Evolutionary conservation across 2,797 vertebrate species (phyloP), one percentile per base, ranked within the genome.

Genomic region (Diplodus sargus): DNA sequence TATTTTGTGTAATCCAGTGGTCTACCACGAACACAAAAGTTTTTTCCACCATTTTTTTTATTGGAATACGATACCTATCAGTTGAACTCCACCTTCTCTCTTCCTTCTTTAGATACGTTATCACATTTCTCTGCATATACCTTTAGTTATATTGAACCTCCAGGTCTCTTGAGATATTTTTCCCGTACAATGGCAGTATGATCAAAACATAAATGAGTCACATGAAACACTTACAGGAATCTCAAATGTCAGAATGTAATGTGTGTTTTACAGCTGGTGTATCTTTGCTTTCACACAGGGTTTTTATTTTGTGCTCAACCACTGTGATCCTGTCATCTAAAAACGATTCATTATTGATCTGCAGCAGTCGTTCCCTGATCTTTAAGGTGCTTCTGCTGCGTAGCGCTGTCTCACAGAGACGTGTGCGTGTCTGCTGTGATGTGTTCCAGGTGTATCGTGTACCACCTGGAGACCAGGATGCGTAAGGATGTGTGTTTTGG

Each of bases 381-480:
- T 39, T 25, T 15, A 49, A 30, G 23, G 2, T 47, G 66, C 17
- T 11, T 20, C 16, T 56, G 59, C 59, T 30, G 2, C 20, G 25
- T 15, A 5, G 25, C 10, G 57, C 17, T 45, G 48, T 62, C 34
- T 52, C 11, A 23, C 17, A 12, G 0, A 1, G 25, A n/a, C 17
- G 4, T 52, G 28, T 79, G 61, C 68, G 62, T 72, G 28, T 69
- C 11, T 69, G 56, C 22, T 4, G 20, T 8, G 62, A 54, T 79
- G 54, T 67, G 61, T 79, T 79, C 10, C 85, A 94, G 93, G 76
- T 99, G 98, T 68, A 98, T 99, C 0, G 96, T 99, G 81, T 97
- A 97, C 82, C 98, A 99, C 85, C 90, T 98, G 85, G 97, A 98
- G 87, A 98, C 97, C 81, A 96, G 96, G 88, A 98, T 98, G 93